These are phyloP conservation scores for Rafetus swinhoei DNA, from an alignment of 2,113 vertebrate species.

Conservation along the genomic window DNA sequence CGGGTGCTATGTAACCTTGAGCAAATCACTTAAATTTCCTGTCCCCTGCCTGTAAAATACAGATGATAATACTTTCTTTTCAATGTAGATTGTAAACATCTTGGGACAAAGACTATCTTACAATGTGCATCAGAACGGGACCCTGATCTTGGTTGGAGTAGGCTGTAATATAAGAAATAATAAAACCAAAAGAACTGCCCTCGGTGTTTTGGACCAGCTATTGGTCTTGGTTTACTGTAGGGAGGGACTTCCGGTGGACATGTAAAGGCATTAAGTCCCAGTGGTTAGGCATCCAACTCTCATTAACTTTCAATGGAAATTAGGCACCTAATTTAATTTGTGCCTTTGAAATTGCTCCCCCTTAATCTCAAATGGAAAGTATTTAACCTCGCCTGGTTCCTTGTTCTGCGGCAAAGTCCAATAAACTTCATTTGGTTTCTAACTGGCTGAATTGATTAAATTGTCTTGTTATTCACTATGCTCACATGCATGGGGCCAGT, in stretches of 20 bases:
- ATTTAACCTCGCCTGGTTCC: background rate
- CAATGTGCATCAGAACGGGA: background rate
- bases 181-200: background rate
- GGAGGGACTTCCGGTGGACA: background rate
- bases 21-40: background rate
- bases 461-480: background rate
- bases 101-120: background rate
- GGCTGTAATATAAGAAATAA: background rate
- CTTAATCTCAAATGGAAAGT: background rate
- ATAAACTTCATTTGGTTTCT: background rate
- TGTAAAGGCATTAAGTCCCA: background rate
- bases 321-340: background rate
- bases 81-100: background rate
- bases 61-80: background rate
- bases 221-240: background rate
- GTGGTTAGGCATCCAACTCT: background rate
- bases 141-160: background rate
- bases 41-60: background rate
- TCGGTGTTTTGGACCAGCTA: background rate
- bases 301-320: background rate
- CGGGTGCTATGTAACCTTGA: background rate
- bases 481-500: conserved; percentile 35
- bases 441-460: background rate
- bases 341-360: background rate
- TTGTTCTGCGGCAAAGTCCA: background rate